Evolutionary conservation across 2,888 invertebrate species (phyloP).

Genomic region (Agrilus biguttatus): DNA sequence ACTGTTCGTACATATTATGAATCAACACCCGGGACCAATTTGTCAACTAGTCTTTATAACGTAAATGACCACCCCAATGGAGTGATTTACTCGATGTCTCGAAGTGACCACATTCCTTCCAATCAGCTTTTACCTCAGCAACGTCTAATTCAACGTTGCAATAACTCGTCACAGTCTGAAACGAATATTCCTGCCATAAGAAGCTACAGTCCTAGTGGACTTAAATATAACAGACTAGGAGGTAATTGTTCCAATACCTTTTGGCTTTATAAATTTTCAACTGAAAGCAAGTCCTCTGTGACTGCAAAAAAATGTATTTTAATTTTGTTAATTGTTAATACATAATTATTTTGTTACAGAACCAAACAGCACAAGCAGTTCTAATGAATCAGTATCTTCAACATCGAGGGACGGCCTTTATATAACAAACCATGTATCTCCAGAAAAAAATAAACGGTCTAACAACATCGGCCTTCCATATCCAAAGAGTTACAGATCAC

Average conservation of each 20-base stretch:
- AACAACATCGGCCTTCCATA: constrained; percentile 33
- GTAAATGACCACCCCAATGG: constrained; percentile 25
- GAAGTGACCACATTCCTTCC: constrained; percentile 19
- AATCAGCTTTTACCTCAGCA: constrained; percentile 8
- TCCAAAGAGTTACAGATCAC: constrained; percentile 33
- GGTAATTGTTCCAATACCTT: constrained; percentile 6
- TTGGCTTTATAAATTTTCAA: background rate
- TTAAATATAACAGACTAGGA: constrained; percentile 24
- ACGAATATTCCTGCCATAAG: constrained; percentile 29
- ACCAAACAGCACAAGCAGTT: constrained; percentile 53
- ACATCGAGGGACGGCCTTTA: constrained; percentile 39
- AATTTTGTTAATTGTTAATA: too few species aligned
- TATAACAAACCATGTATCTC: constrained; percentile 23
- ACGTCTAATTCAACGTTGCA: constrained; percentile 15
- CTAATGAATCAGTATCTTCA: constrained; percentile 72
- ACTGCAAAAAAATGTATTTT: too few species aligned
- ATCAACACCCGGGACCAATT: constrained; percentile 26
- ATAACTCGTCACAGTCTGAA: constrained; percentile 29
- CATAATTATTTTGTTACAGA: constrained; percentile 14
- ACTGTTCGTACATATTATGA: constrained; percentile 37
- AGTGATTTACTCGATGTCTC: constrained; percentile 19
- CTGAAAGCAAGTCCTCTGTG: too few species aligned
- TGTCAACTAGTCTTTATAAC: constrained; percentile 31
- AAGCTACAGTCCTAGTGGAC: constrained; percentile 27
- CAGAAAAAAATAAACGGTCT: constrained; percentile 44